A percentile compares a stretch with the other conserved stretches of the same genome.
phyloP scores from a whole-genome alignment of 2,888 invertebrate species.

The Drosophila hawaiiensis region DNA sequence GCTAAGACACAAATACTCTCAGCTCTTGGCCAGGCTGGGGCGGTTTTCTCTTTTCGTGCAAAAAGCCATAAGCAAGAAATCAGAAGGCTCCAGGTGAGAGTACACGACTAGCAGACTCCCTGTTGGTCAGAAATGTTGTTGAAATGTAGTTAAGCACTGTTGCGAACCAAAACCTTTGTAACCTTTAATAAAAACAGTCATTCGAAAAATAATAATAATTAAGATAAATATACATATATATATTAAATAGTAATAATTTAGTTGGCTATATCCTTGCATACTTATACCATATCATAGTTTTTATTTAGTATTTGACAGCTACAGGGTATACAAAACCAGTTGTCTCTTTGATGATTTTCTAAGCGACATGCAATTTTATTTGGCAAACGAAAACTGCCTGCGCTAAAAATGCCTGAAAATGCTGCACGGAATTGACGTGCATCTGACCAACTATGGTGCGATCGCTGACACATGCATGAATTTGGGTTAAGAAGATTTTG shows the following conservation, averaged over 20 bases:
- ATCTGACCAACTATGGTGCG: conserved; percentile 65
- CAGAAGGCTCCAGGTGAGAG: background rate
- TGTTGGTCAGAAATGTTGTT: background rate
- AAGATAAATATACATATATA: too few species aligned
- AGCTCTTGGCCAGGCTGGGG: conserved; percentile 36
- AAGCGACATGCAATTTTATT: conserved; percentile 61
- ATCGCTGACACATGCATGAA: conserved; percentile 66
- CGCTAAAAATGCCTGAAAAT: conserved; percentile 9
- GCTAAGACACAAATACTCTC: conserved; percentile 9
- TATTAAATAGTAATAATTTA: background rate
- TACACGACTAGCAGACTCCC: background rate
- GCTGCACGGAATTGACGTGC: conserved; percentile 51
- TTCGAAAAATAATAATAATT: background rate
- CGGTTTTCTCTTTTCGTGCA: conserved; percentile 66
- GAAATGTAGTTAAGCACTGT: background rate
- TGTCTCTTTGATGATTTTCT: conserved; percentile 21
- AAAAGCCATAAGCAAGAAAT: conserved; percentile 29
- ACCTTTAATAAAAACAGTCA: background rate
- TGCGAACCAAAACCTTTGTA: background rate
- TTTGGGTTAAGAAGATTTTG: conserved; percentile 77
- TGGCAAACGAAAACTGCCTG: conserved; percentile 46
- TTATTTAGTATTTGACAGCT: background rate
- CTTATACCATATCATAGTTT: background rate
- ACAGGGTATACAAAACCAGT: conserved; percentile 44
- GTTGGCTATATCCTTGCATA: background rate